Evolutionary conservation across 2,888 invertebrate genomes (phyloP).

Genomic region (Melanostoma mellinum): DNA sequence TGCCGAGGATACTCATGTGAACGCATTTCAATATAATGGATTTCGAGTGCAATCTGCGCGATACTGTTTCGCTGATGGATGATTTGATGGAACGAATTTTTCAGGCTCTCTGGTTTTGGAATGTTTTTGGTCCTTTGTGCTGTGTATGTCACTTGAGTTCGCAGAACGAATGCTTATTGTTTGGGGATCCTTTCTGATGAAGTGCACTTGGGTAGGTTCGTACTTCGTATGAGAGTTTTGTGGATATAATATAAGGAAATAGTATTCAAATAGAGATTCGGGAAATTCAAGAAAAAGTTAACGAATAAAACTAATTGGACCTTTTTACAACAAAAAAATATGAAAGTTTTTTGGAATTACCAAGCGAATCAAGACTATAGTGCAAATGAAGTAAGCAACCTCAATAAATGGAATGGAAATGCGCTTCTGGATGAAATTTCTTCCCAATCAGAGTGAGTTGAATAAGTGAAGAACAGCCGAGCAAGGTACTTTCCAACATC

Average conservation of each 20-base stretch:
- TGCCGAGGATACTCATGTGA: constrained; percentile 23
- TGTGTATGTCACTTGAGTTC: constrained; percentile 55
- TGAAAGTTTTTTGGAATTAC: no score
- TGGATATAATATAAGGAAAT: constrained; percentile 13
- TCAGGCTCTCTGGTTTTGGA: constrained; percentile 22
- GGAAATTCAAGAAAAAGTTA: background rate
- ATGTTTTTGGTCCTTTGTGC: constrained; percentile 56
- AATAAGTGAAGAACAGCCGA: no score
- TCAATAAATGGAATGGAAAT: no score
- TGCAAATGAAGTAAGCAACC: no score
- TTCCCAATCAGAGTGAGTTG: no score
- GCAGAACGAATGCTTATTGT: constrained; percentile 26
- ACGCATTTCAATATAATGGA: constrained; percentile 64
- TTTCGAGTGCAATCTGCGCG: constrained; percentile 61
- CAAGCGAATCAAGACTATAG: no score
- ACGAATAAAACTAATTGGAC: constrained; percentile 22
- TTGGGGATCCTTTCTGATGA: constrained; percentile 35
- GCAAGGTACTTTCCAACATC: no score
- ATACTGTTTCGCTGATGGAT: constrained; percentile 44
- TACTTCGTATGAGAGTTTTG: background rate
- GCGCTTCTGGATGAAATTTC: no score
- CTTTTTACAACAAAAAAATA: background rate
- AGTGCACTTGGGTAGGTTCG: constrained; percentile 25
- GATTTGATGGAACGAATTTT: constrained; percentile 56
- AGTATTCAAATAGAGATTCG: constrained; percentile 7